Base-by-base conservation (phyloP, 2,888 invertebrate genomes). In the Papilio protenor region DNA sequence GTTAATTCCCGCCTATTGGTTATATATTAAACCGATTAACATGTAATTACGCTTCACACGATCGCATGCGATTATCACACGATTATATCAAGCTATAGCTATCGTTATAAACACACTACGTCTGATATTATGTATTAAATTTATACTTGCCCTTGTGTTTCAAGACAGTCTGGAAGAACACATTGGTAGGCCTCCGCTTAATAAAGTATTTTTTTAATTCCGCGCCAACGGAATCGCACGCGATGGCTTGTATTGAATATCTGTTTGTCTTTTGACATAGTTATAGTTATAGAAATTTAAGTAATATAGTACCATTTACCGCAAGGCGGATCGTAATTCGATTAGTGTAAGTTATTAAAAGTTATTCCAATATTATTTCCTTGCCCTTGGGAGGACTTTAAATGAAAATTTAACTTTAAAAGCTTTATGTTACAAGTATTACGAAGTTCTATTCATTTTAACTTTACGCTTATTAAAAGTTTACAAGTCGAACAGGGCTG, bases 391-490 rank as follows among this genome's bases (percentile, higher is more conserved):
- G 45, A 69, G 14, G 66, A 79, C 66, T 79, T 79, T 64, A 71
- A 72, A 55, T 23, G 75, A 75, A 76, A 77, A 78, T 80, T 77
- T 78, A 66, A 78, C 77, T 79, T 75, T 75, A 79, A 75, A 75
- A 77, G 76, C 55, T 78, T 77, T 79, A 80, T 78, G 73, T 80
- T 80, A 72, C 79, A 78, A 80, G 78, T 75, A 80, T 81, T 78
- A 79, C 78, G 77, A 83, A 82, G 77, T 83, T 81, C 74, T 61
- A 49, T 74, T 61, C 74, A 61, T 61, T 74, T 49, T 33, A 74
- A 74, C 61, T 74, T 61, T 74, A 61, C 47, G 64, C 74, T 64
- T 74, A 64, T 74, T 74, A 74, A 74, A 74, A 74, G 74, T 74
- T 74, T 74, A 74, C 23, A 27, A 74, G 61, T 27, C 10, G 49